These are phyloP conservation scores for Poliocrania exsul DNA, from an alignment of 2,797 vertebrate species.

Conservation along the genomic window DNA sequence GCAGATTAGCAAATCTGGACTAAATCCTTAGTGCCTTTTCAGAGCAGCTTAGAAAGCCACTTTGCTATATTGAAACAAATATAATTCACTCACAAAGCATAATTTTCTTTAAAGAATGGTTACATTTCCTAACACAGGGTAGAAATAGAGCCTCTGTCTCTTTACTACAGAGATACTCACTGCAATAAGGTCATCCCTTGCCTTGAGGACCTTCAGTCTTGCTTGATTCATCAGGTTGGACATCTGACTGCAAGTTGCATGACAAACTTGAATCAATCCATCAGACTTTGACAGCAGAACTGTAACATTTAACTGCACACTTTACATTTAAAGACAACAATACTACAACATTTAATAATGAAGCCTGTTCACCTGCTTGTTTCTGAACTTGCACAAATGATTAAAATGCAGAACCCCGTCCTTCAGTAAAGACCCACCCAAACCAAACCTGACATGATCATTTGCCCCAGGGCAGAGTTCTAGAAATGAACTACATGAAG, in stretches of 20 bases:
- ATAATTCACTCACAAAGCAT: not conserved
- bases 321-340: not conserved
- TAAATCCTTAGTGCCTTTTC: not conserved
- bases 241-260: conserved; percentile 88
- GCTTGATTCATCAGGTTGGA: conserved; percentile 99
- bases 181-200: conserved; percentile 95
- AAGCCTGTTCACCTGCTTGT: not conserved
- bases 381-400: not conserved
- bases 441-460: not conserved
- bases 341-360: not conserved
- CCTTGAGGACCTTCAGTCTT: conserved; percentile 95
- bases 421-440: not conserved
- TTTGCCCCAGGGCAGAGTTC: not conserved
- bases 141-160: not conserved
- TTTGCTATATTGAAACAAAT: not conserved
- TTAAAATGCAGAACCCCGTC: not conserved
- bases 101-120: not conserved
- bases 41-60: not conserved
- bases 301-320: not conserved
- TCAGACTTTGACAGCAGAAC: not conserved
- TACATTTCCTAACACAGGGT: not conserved
- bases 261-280: conserved; percentile 22
- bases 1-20: not conserved
- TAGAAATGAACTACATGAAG: not conserved
- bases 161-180: conserved; percentile 77